Evolutionary conservation across 2,113 vertebrate genomes (phyloP).

Genomic region (Scortum barcoo): DNA sequence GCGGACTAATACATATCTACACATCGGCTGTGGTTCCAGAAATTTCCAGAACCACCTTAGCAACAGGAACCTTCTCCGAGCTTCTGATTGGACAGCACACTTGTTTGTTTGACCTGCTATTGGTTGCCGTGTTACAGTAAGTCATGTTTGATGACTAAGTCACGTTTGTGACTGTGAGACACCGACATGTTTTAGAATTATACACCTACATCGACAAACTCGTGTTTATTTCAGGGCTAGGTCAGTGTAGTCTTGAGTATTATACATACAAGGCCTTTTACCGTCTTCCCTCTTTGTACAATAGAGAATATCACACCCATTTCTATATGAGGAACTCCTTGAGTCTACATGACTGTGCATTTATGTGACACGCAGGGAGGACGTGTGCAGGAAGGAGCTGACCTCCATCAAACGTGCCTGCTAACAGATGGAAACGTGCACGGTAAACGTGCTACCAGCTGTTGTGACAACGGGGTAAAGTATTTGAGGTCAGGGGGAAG

Average conservation of each 20-base stretch:
- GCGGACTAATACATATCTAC: constrained; percentile 63
- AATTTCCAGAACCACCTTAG: constrained; percentile 68
- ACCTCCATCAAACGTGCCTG: constrained; percentile 1
- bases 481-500: constrained; percentile 20
- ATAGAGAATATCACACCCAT: background rate
- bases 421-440: constrained; percentile 52
- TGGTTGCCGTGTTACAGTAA: constrained; percentile 69
- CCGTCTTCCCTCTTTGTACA: background rate
- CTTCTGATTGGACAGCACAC: constrained; percentile 73
- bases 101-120: constrained; percentile 79
- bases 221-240: background rate
- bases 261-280: background rate
- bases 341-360: constrained; percentile 1
- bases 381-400: background rate
- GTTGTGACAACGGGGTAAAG: constrained; percentile 29
- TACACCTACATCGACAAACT: background rate
- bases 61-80: constrained; percentile 44
- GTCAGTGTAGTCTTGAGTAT: background rate
- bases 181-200: background rate
- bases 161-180: background rate
- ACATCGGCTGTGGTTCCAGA: constrained; percentile 51
- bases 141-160: constrained; percentile 20
- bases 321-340: background rate
- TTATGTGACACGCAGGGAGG: background rate
- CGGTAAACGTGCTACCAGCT: constrained; percentile 44